These are phyloP conservation scores for Euzetes globulus DNA, from an alignment of 2,888 invertebrate genomes.

Conservation along the genomic window DNA sequence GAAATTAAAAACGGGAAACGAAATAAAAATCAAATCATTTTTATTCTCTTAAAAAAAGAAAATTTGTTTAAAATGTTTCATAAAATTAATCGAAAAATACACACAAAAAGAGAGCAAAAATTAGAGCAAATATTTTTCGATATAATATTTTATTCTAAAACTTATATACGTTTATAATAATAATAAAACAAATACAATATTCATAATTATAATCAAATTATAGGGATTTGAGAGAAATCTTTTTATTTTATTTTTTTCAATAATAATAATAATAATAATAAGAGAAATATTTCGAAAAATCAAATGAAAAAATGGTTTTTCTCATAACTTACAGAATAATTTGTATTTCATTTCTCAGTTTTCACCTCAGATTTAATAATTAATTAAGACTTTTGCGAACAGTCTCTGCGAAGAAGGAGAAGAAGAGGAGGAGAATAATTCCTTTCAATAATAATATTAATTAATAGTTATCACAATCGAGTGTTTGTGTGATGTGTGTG, in stretches of 20 bases:
- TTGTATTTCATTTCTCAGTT: not conserved
- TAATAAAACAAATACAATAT: too few species aligned
- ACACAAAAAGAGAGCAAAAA: too few species aligned
- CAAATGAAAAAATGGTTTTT: conserved; percentile 9
- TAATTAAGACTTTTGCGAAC: too few species aligned
- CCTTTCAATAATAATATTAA: not conserved
- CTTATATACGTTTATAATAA: too few species aligned
- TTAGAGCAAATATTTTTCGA: too few species aligned
- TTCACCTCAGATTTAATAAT: not conserved
- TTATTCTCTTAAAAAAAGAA: not conserved
- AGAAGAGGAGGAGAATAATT: not conserved
- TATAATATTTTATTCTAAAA: too few species aligned
- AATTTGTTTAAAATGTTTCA: too few species aligned
- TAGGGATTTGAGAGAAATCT: too few species aligned
- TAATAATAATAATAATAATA: not conserved
- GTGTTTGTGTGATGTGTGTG: not conserved
- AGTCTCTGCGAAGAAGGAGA: too few species aligned
- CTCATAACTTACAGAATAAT: conserved; percentile 1
- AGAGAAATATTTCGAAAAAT: not conserved
- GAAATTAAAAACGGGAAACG: not conserved
- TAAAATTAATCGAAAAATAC: too few species aligned
- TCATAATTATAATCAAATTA: too few species aligned
- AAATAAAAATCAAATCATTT: not conserved
- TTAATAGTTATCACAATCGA: not conserved
- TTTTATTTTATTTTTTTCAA: too few species aligned